phyloP scores from a whole-genome alignment of 2,113 vertebrate species.

The Peromyscus californicus region DNA sequence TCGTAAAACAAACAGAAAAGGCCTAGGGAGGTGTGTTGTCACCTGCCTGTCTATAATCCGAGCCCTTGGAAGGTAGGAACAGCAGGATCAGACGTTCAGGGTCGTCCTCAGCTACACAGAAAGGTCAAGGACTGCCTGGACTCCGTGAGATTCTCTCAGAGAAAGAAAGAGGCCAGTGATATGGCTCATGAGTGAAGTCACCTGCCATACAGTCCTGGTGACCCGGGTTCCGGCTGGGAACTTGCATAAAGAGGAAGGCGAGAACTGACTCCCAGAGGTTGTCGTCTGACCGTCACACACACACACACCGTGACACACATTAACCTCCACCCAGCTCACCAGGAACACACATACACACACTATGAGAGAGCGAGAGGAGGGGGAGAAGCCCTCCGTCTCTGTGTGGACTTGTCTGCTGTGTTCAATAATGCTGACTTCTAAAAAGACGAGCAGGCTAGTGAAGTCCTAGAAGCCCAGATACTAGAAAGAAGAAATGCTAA shows the following conservation, averaged over 20 bases:
- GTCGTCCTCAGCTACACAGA: neutral
- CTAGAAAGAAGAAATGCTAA: neutral
- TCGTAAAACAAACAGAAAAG: neutral
- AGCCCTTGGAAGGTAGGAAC: neutral
- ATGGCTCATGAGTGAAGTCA: neutral
- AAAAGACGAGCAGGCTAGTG: neutral
- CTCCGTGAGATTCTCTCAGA: neutral
- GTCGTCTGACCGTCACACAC: neutral
- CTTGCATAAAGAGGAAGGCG: too few species aligned
- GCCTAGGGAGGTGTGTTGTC: neutral
- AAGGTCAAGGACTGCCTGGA: neutral
- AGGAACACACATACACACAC: too few species aligned
- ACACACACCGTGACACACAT: neutral
- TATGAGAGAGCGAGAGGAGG: neutral
- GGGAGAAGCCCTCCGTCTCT: neutral
- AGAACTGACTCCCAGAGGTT: neutral
- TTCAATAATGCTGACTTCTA: neutral
- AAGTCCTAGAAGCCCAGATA: neutral
- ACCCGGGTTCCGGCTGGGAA: neutral
- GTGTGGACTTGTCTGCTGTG: neutral
- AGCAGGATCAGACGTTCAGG: neutral
- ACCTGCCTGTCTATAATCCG: neutral
- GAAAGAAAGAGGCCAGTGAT: neutral
- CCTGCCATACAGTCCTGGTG: neutral
- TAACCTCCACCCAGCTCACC: neutral